A percentile compares a stretch with the other conserved stretches of the same genome.
phyloP scores from a whole-genome alignment of 2,888 invertebrate species.

The Tipula unca region DNA sequence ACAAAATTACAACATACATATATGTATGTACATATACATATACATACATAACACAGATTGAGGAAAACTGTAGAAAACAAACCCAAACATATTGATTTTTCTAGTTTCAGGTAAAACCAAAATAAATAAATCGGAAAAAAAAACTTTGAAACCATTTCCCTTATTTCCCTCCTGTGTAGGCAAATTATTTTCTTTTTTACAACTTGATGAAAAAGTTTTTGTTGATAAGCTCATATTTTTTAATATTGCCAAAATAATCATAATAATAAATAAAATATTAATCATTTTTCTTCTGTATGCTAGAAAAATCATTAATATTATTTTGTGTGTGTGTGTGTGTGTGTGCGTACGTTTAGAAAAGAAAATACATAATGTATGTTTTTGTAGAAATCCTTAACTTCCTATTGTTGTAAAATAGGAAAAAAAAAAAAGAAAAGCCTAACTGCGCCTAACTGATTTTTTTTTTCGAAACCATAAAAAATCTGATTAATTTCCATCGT shows the following conservation, averaged over 20 bases:
- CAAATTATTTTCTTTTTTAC: not conserved
- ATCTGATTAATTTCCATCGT: not conserved
- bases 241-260: not conserved
- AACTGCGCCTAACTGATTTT: not conserved
- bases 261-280: not conserved
- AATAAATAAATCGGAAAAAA: not conserved
- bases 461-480: not conserved
- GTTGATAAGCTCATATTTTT: not conserved
- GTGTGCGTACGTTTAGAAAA: not conserved
- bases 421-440: not conserved
- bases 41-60: not conserved
- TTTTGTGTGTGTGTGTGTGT: not conserved
- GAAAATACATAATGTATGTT: not conserved
- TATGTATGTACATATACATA: too few species aligned
- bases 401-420: not conserved
- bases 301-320: not conserved
- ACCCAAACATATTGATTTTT: not conserved
- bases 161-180: not conserved
- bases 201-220: not conserved
- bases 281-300: not conserved
- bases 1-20: not conserved
- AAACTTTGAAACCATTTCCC: not conserved
- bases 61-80: not conserved
- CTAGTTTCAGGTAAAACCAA: not conserved
- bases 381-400: not conserved